Evolutionary conservation across 2,888 invertebrate genomes (phyloP).

Genomic region (Sarcophaga subvicina): DNA sequence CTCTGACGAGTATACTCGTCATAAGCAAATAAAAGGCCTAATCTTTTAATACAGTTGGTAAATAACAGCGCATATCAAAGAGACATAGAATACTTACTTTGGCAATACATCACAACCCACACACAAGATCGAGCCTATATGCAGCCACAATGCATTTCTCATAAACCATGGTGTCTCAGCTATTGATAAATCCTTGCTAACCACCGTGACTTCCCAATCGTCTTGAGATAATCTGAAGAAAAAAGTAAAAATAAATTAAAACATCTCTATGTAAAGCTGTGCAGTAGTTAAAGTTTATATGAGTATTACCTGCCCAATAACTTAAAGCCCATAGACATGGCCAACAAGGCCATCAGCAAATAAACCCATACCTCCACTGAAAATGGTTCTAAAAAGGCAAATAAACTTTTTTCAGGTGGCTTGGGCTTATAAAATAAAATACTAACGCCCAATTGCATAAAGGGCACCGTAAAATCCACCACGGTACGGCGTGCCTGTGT

Average conservation of each 20-base stretch:
- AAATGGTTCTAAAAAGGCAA: conserved; percentile 94
- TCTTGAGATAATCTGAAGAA: conserved; percentile 74
- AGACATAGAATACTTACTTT: conserved; percentile 82
- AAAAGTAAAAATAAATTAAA: too few relatives aligned
- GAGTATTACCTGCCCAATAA: conserved; percentile 86
- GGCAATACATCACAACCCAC: conserved; percentile 97
- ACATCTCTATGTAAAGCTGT: too few relatives aligned
- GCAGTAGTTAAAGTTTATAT: neutral
- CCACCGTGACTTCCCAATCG: conserved; percentile 95
- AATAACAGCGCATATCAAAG: too few relatives aligned
- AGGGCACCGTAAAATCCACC: conserved; percentile 98
- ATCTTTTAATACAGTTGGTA: too few relatives aligned
- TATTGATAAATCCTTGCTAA: conserved; percentile 81
- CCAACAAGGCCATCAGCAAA: conserved; percentile 91
- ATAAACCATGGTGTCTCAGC: conserved; percentile 86
- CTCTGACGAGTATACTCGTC: too few relatives aligned
- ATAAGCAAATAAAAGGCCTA: too few relatives aligned
- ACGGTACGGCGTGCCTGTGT: conserved; percentile 94
- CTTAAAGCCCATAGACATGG: conserved; percentile 91
- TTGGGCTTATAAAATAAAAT: conserved; percentile 91
- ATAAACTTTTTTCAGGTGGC: conserved; percentile 89
- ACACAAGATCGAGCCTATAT: conserved; percentile 94
- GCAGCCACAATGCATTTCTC: conserved; percentile 96
- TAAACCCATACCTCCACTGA: conserved; percentile 94
- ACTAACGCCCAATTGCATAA: conserved; percentile 97